These are phyloP conservation scores for Myopa tessellatipennis DNA, from an alignment of 2,888 invertebrate species.

Conservation along the genomic window DNA sequence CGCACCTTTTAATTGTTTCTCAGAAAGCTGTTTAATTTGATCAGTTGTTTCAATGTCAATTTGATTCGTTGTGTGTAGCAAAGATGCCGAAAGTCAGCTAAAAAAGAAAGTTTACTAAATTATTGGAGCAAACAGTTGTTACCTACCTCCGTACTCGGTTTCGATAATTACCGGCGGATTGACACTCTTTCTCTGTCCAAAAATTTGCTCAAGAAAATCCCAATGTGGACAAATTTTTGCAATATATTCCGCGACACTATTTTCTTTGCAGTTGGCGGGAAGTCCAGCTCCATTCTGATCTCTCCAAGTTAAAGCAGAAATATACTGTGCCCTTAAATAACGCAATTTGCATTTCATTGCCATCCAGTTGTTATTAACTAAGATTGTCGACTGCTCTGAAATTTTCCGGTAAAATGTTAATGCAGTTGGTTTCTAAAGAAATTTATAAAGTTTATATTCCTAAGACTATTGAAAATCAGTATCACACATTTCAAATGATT, in stretches of 20 bases:
- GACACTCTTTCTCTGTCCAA: slow-evolving; percentile 19
- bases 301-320: slow-evolving; percentile 22
- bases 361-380: slow-evolving; percentile 12
- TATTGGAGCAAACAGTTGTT: no score
- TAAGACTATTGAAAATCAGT: no score
- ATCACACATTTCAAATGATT: not conserved
- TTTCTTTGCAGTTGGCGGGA: slow-evolving; percentile 18
- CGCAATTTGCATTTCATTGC: slow-evolving; percentile 31
- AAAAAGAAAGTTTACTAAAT: no score
- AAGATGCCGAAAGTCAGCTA: no score
- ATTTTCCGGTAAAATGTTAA: slow-evolving; percentile 20
- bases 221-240: slow-evolving; percentile 27
- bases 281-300: slow-evolving; percentile 24
- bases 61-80: no score
- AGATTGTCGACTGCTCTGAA: not conserved
- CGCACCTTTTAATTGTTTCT: no score
- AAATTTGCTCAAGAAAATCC: slow-evolving; percentile 23
- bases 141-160: not conserved
- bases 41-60: no score
- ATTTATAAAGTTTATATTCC: not conserved
- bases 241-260: slow-evolving; percentile 4
- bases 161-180: not conserved
- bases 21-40: no score
- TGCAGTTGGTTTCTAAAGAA: slow-evolving; percentile 24
- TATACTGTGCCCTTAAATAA: slow-evolving; percentile 18